Evolutionary conservation across 2,113 vertebrate species (phyloP), one percentile per base, ranked within the genome.

Genomic region (Caranx ignobilis): DNA sequence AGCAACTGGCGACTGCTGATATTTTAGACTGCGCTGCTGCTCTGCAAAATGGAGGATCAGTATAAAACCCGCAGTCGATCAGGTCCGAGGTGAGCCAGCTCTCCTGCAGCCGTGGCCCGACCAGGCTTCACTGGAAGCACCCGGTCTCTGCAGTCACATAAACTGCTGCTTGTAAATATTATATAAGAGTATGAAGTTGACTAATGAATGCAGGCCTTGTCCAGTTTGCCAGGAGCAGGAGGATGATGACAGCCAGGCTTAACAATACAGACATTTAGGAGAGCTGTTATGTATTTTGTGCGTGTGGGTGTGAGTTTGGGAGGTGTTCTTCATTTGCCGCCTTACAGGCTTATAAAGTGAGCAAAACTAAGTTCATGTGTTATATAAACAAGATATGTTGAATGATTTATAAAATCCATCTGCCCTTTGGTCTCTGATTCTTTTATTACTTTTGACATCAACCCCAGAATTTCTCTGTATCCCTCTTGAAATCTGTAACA

Each of bases 171-270:
- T 90, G 88, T 92, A 90, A 93, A 90, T 83, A 87, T 91, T 89
- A 93, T 90, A 82, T 88, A 90, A 86, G 66, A 82, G 71, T 61
- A 69, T 76, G 65, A 84, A 84, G 87, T 56, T 73, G 80, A 85
- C 89, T 87, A 91, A 93, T 93, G 90, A 93, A 93, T 86, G 87
- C 71, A 59, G 64, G 67, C 77, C 62, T 73, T 89, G 88, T 92
- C 76, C 84, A 78, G 72, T 73, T 77, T 70, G 83, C 86, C 89
- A 79, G 75, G 34, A 90, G 76, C 69, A 19, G 54, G 52, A 74
- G 35, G 61, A 72, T 62, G 81, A 85, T 85, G 81, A 88, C 73
- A 85, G 81, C 77, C 47, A 50, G 64, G 32, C 57, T 75, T 78
- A 84, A 82, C 65, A 79, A 77, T 68, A 63, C 26, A 4, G 74